These are phyloP conservation scores for Cotesia congregata DNA, from an alignment of 2,888 invertebrate genomes.

Conservation along the genomic window DNA sequence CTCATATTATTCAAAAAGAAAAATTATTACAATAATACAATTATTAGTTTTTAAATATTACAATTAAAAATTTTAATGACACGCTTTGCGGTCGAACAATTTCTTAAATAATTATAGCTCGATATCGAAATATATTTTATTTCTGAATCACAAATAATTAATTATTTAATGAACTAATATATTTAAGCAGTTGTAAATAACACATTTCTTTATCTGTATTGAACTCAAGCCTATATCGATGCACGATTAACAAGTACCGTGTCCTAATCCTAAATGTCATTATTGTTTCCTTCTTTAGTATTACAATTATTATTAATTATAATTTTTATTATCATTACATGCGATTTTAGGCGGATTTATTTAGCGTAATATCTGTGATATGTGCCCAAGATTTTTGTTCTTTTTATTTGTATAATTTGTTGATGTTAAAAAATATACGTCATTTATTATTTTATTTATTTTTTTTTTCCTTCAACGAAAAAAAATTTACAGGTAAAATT, in stretches of 20 bases:
- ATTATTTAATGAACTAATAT: not conserved
- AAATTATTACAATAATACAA: not conserved
- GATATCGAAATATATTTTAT: not conserved
- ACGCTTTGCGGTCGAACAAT: not conserved
- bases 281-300: slow-evolving; percentile 9
- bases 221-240: not conserved
- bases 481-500: not conserved
- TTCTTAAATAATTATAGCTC: not conserved
- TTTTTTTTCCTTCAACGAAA: slow-evolving; percentile 3
- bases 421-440: not conserved
- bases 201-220: not conserved
- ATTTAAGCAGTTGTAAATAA: not conserved
- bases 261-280: not conserved
- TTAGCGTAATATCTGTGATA: slow-evolving; percentile 22
- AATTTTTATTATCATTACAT: not conserved
- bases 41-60: not conserved
- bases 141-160: not conserved
- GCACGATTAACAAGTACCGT: not conserved
- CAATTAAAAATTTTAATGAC: slow-evolving; percentile 8
- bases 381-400: slow-evolving; percentile 26
- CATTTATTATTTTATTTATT: slow-evolving; percentile 7
- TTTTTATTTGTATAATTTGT: not conserved
- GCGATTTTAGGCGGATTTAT: slow-evolving; percentile 14
- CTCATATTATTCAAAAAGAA: slow-evolving; percentile 37
- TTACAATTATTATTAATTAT: slow-evolving; percentile 48